Base-by-base conservation (phyloP, 2,888 invertebrate genomes). In the Cynaeus angustus region DNA sequence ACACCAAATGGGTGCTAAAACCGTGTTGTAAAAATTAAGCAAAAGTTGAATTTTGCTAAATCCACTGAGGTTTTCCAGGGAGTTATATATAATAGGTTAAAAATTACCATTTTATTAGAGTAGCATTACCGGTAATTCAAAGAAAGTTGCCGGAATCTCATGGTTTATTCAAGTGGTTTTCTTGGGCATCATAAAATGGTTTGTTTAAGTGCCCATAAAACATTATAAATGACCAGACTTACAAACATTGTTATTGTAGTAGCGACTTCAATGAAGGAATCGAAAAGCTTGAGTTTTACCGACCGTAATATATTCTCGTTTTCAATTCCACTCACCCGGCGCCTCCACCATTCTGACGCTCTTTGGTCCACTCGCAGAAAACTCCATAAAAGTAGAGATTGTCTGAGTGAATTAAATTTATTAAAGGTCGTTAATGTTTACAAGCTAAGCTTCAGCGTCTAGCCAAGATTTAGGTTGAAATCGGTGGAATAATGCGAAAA, bases 301-400 rank as follows among this genome's bases (percentile, higher is more conserved):
- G 21, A 21, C 21, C 6, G n/a, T 37, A 37, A 37, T 37, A 41
- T 41, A 41, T 50, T 30, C 28, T 1, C 9, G 26, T 50, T 55
- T 55, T 37, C 26, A 59, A 46, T 26, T 45, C 21, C n/a, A 16
- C 45, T 50, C 33, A 5, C 50, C 62, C 62, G 38, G 50, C 48
- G 50, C 50, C 37, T 62, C 50, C 50, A 50, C 62, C 62, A 62
- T 62, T 62, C 12, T 12, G n/a, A 28, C n/a, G 48, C 21, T 21
- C 1, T 48, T 21, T 10, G 16, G 48, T 3, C 48, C 21, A 48
- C 48, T 26, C 48, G 48, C 8, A 48, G 37, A 21, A 9, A 9
- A 48, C 43, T 21, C 52, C 52, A 52, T 52, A 52, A 52, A 52
- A 52, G 52, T 30, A 7, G 13, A 16, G 52, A 52, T 52, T 52